Evolutionary conservation across 2,888 invertebrate species (phyloP), one percentile per base, ranked within the genome.

Genomic region (Unio pictorum): DNA sequence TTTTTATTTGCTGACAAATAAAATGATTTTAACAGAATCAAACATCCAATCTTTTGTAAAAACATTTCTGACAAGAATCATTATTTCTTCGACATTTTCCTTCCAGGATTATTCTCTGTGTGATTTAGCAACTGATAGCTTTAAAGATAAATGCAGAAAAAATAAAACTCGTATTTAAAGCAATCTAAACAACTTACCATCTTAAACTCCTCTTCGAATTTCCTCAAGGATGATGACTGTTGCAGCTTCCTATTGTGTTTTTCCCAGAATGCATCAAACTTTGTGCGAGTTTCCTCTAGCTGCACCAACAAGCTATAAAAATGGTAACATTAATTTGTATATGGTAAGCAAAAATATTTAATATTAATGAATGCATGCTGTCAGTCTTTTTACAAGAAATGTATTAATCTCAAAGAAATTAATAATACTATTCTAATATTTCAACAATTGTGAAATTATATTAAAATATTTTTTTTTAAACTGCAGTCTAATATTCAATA

Each of bases 171-270:
- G 3, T 45, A 15, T 45, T 45, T 45, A 45, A 4, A 15, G 45
- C 4, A 45, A 4, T 45, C 45, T 45, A 15, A 4, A 15, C 15
- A 45, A 81, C 86, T 80, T 81, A 96, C 92, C 89, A 97, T 95
- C 87, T 96, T 94, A 90, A 98, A 98, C 88, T 96, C 95, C 88
- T 96, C 96, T 91, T 98, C 98, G 92, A 98, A 99, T 84, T 95
- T 94, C 84, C 98, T 92, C 87, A 98, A 93, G 85, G 95, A 95
- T 79, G 98, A 92, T 91, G 97, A 97, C 89, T 97, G 95, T 85
- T 95, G 94, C 87, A 98, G 92, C 86, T 96, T 94, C 71, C 69
- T 67, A 84, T 96, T 95, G 92, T 98, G 98, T 85, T 95, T 94
- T 69, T 94, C 93, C 98, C 98, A 98, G 91, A 97, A 98, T 83